Evolutionary conservation across 2,888 invertebrate genomes (phyloP), one percentile per base, ranked within the genome.

Genomic region (Exocentrus adspersus): DNA sequence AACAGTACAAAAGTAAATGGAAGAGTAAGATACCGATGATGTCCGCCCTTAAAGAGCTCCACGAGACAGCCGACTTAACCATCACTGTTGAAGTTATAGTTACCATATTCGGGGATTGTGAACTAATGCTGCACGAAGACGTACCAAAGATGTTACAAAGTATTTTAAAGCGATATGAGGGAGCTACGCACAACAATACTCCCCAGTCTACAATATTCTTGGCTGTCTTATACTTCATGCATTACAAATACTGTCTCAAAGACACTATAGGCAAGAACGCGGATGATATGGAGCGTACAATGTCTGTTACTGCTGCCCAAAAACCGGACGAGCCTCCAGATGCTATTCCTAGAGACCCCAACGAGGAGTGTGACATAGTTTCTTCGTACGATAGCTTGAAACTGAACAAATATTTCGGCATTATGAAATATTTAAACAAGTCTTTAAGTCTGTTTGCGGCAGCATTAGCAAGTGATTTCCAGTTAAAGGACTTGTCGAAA

Each of bases 341-440:
- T 2, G 30, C 62, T 7, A 64, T 70, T 30, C 68, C 70, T 14
- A 63, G 59, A 50, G 74, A 79, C 68, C 72, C 73, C 10, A 76
- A 75, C 30, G 77, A 78, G 50, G 71, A 75, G 67, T 79, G 77
- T 56, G 79, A 79, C 67, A 65, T 78, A 46, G 72, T 77, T 7
- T 72, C 77, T 4, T 71, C 73, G 3, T 78, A 75, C 52, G 70
- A 74, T 28, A 70, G 71, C 62, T 73, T 79, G 24, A 72, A 67
- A 32, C 53, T 80, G 2, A 71, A 75, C 14, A 65, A 67, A 45
- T 68, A 70, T 21, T 46, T 42, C 3, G 24, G 61, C 43, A 64
- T 71, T 19, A 63, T 75, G 58, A 63, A 75, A 41, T 60, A 70
- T 65, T 65, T 79, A 37, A 69, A 72, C 53, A 66, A 65, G 48